Percentiles rank a stretch among this genome's conserved stretches.
Conservation (phyloP, 2,797 vertebrate species). For the Gadopsis bispinosus region DNA sequence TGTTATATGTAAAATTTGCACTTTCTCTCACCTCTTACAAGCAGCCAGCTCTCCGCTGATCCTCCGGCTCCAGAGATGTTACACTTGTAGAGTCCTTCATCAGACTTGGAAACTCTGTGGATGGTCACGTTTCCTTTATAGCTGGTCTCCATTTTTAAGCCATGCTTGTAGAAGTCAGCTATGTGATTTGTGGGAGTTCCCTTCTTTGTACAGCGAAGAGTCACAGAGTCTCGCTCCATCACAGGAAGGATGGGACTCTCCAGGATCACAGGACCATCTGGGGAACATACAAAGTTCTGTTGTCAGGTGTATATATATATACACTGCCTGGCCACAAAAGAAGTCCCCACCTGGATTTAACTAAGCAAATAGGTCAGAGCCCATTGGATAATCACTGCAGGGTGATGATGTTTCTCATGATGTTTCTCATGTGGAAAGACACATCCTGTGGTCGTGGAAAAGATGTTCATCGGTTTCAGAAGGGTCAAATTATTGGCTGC, state of each 20-base stretch:
- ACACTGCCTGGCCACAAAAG: too few species aligned
- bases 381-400: too few species aligned
- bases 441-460: too few species aligned
- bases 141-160: fast-evolving
- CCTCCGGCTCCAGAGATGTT: fast-evolving
- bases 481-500: too few species aligned
- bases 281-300: not conserved
- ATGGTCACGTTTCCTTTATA: not conserved
- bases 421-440: too few species aligned
- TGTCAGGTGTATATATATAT: too few species aligned
- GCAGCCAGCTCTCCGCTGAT: slow-evolving; percentile 23
- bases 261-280: slow-evolving; percentile 38
- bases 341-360: too few species aligned
- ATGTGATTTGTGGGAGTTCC: not conserved
- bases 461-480: too few species aligned
- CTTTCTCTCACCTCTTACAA: not conserved
- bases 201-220: not conserved
- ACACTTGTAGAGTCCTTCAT: slow-evolving; percentile 38
- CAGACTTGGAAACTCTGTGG: not conserved
- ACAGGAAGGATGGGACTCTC: not conserved
- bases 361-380: too few species aligned
- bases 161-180: slow-evolving; percentile 36
- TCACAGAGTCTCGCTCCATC: fast-evolving
- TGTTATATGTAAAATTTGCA: too few species aligned
- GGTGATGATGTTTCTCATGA: too few species aligned